These are phyloP conservation scores for Andrena camellia DNA, from an alignment of 2,888 invertebrate species.

Conservation along the genomic window DNA sequence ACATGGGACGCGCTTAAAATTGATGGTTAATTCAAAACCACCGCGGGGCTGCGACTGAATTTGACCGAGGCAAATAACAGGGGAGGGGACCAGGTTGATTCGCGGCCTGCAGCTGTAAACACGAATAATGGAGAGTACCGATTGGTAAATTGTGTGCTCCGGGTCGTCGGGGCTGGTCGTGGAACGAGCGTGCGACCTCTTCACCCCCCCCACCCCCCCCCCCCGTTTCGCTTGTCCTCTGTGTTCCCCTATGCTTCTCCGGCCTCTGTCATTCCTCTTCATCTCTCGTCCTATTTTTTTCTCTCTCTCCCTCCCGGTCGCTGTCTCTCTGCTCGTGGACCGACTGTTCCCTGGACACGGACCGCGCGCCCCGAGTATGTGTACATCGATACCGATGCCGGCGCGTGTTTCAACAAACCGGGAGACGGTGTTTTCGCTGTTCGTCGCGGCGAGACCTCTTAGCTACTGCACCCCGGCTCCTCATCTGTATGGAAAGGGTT, in stretches of 20 bases:
- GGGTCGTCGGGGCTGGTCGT: constrained; percentile 64
- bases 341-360: background rate
- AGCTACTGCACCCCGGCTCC: background rate
- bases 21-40: constrained; percentile 81
- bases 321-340: background rate
- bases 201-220: too few relatives aligned
- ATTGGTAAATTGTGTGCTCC: constrained; percentile 80
- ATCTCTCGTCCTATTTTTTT: constrained; percentile 7
- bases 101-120: constrained; percentile 80
- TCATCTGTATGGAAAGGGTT: constrained; percentile 33
- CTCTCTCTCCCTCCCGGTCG: background rate
- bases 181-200: constrained; percentile 24
- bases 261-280: constrained; percentile 34
- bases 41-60: constrained; percentile 77
- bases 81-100: constrained; percentile 76
- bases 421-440: constrained; percentile 13
- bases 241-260: background rate
- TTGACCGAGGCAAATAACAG: constrained; percentile 79
- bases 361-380: too few relatives aligned
- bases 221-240: background rate
- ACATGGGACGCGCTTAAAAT: constrained; percentile 76
- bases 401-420: constrained; percentile 13
- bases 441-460: background rate
- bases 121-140: constrained; percentile 81
- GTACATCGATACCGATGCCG: background rate